A percentile compares a stretch with the other conserved stretches of the same genome.
These are phyloP conservation scores for Heteronetta atricapilla DNA, from an alignment of 2,113 vertebrate species.

Conservation along the genomic window DNA sequence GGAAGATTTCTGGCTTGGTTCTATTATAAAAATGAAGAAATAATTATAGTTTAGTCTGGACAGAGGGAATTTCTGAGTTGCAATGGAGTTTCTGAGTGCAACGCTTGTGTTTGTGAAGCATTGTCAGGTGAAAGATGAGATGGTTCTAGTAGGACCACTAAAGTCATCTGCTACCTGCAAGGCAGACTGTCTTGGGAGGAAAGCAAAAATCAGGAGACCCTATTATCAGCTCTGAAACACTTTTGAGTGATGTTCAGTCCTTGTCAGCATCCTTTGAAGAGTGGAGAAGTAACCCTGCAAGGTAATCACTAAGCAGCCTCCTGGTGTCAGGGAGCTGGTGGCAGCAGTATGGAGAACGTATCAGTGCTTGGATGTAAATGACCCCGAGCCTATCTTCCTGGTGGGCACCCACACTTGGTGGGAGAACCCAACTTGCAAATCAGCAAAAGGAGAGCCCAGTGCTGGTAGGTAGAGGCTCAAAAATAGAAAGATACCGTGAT, in stretches of 20 bases:
- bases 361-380: background rate
- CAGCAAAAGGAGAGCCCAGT: fast-evolving
- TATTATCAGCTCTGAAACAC: slow-evolving; percentile 18
- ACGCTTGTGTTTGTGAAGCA: background rate
- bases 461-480: background rate
- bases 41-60: background rate
- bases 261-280: background rate
- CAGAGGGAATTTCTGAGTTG: background rate
- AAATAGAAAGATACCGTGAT: background rate
- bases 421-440: background rate
- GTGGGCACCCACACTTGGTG: fast-evolving
- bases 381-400: background rate
- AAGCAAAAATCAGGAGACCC: background rate
- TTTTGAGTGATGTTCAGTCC: slow-evolving; percentile 13
- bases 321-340: background rate
- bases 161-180: background rate
- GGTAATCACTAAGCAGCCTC: background rate
- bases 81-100: background rate
- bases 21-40: background rate
- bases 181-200: background rate
- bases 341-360: background rate
- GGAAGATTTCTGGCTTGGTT: background rate
- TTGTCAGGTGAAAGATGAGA: background rate
- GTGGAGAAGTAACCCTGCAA: background rate
- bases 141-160: background rate